Percentiles rank a stretch among this genome's conserved stretches.
Conservation (phyloP, 2,888 invertebrate genomes). For the Podabrus alpinus region DNA sequence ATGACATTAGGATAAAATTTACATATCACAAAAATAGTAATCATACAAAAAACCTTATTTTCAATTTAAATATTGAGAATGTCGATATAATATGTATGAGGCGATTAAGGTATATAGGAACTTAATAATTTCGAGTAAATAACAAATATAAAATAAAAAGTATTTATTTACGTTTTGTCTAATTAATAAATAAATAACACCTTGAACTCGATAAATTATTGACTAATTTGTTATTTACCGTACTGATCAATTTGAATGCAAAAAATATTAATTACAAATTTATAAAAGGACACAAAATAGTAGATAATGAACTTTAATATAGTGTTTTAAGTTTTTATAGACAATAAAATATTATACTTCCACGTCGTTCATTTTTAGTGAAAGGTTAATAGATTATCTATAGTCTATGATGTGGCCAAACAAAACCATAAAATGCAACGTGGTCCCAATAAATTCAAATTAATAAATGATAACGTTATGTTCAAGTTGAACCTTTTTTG, state of each 20-base stretch:
- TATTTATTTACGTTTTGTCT: not conserved
- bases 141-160: not conserved
- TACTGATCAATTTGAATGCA: not conserved
- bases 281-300: not conserved
- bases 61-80: not conserved
- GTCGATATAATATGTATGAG: not conserved
- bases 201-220: not conserved
- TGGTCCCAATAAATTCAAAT: too few relatives aligned
- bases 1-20: not conserved
- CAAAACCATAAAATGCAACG: too few relatives aligned
- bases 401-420: not conserved
- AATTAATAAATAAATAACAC: not conserved
- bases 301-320: not conserved
- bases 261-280: not conserved
- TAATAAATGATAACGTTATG: too few relatives aligned
- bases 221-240: not conserved
- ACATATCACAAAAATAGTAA: not conserved
- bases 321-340: not conserved
- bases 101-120: not conserved
- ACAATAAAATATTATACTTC: not conserved
- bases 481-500: too few relatives aligned
- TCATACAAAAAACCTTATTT: not conserved
- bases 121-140: not conserved
- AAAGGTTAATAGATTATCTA: not conserved
- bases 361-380: not conserved